phyloP scores from a whole-genome alignment of 2,113 vertebrate genomes.

The Eudyptes chrysolophus region DNA sequence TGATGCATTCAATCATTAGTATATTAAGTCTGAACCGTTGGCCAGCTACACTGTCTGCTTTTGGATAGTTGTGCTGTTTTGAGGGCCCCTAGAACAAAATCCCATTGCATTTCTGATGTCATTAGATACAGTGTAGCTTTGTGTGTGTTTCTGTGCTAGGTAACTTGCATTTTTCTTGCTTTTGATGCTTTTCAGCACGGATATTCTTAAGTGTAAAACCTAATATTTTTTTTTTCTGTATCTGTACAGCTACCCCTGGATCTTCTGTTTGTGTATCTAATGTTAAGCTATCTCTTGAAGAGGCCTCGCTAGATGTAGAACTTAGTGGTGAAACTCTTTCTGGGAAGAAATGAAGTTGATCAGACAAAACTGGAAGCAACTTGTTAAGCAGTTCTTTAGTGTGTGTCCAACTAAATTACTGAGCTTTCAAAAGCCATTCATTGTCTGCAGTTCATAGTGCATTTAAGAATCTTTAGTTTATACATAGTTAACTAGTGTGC shows the following conservation, averaged over 20 bases:
- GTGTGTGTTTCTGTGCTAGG: not conserved
- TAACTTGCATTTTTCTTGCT: not conserved
- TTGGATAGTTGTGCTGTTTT: not conserved
- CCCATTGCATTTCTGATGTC: not conserved
- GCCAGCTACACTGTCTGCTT: not conserved
- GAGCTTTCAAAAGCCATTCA: constrained; percentile 35
- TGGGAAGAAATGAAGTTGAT: constrained; percentile 62
- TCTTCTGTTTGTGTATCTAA: constrained; percentile 32
- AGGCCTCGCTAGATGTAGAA: not conserved
- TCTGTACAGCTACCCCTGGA: constrained; percentile 44
- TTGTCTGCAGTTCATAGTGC: not conserved
- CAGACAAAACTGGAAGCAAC: constrained; percentile 31
- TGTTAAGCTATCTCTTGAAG: constrained; percentile 38
- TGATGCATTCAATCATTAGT: not conserved
- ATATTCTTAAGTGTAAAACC: not conserved
- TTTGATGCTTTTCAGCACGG: not conserved
- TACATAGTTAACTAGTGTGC: not conserved
- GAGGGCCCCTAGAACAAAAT: not conserved
- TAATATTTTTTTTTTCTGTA: not conserved
- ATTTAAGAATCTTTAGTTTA: not conserved
- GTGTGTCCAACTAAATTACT: constrained; percentile 14
- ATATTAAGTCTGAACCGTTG: not conserved
- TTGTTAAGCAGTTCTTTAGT: not conserved
- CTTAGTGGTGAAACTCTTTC: not conserved
- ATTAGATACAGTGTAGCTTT: not conserved